Percentiles rank a stretch among this genome's conserved stretches.
Conservation (phyloP, 2,888 invertebrate species). For the Perithous albicinctus region DNA sequence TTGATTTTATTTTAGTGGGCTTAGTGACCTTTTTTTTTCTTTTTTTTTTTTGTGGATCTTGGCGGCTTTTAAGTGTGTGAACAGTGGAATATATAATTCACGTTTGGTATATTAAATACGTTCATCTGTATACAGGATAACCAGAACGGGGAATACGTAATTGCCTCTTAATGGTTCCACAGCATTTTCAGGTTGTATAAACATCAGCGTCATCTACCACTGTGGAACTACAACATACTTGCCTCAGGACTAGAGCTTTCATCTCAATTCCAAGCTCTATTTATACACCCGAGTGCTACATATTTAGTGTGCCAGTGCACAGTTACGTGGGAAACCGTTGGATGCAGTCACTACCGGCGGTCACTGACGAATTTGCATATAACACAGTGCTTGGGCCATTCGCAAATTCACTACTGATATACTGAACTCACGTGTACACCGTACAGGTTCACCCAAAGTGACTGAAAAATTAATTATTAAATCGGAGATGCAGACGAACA, state of each 20-base stretch:
- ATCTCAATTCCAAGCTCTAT: constrained; percentile 34
- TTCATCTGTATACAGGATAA: not conserved
- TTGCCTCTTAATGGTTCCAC: constrained; percentile 18
- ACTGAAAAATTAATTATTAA: not conserved
- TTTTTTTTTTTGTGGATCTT: not conserved
- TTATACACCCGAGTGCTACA: constrained; percentile 25
- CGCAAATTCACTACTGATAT: constrained; percentile 10
- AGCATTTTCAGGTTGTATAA: constrained; percentile 7
- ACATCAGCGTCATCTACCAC: constrained; percentile 11
- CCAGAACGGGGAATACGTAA: constrained; percentile 7
- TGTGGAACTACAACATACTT: not conserved
- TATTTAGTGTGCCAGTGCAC: constrained; percentile 20
- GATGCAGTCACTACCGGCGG: constrained; percentile 5
- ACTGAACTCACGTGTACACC: not conserved
- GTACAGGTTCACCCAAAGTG: not conserved
- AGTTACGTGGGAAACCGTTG: constrained; percentile 21
- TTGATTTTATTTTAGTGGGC: no score
- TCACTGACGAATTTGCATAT: constrained; percentile 56
- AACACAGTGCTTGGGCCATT: constrained; percentile 5
- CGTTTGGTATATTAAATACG: not conserved
- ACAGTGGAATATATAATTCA: not conserved
- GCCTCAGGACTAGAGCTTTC: constrained; percentile 14
- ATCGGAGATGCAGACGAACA: not conserved
- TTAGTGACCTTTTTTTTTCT: no score
- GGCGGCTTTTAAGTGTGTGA: not conserved